phyloP scores from a whole-genome alignment of 2,113 vertebrate species.

The Ciconia maguari region DNA sequence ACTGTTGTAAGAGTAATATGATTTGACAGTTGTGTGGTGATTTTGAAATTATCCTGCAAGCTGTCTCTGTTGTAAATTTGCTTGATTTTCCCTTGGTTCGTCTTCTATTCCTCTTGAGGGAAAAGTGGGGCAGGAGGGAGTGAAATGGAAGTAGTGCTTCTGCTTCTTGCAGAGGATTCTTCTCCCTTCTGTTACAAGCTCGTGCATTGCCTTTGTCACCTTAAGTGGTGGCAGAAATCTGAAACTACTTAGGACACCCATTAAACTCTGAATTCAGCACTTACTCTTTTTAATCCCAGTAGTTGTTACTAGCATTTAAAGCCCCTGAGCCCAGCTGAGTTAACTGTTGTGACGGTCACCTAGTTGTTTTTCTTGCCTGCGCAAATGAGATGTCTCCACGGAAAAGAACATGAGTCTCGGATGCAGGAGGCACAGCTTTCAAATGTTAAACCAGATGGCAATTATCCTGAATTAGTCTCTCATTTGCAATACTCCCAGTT shows the following conservation, averaged over 20 bases:
- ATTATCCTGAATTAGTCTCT: slow-evolving; percentile 6
- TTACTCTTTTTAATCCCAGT: neutral
- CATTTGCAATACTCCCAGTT: neutral
- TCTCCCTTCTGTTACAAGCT: neutral
- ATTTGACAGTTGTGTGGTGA: neutral
- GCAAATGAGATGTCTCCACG: neutral
- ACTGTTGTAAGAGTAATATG: accelerated
- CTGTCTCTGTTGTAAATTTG: neutral
- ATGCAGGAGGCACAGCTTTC: slow-evolving; percentile 15
- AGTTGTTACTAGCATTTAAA: neutral
- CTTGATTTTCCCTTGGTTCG: neutral
- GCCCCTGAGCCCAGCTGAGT: neutral
- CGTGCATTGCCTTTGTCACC: neutral
- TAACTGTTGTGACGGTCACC: neutral
- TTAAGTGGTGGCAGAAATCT: neutral
- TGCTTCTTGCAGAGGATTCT: neutral
- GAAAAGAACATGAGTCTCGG: neutral
- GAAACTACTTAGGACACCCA: neutral
- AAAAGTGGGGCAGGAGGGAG: neutral
- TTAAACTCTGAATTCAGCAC: neutral
- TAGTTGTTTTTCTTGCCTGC: neutral
- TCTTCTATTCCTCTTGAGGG: neutral
- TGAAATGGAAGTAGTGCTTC: neutral
- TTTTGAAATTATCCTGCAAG: neutral
- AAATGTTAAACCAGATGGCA: slow-evolving; percentile 19